Evolutionary conservation across 2,797 vertebrate species (phyloP).

Genomic region (Gymnoscopelus braueri): DNA sequence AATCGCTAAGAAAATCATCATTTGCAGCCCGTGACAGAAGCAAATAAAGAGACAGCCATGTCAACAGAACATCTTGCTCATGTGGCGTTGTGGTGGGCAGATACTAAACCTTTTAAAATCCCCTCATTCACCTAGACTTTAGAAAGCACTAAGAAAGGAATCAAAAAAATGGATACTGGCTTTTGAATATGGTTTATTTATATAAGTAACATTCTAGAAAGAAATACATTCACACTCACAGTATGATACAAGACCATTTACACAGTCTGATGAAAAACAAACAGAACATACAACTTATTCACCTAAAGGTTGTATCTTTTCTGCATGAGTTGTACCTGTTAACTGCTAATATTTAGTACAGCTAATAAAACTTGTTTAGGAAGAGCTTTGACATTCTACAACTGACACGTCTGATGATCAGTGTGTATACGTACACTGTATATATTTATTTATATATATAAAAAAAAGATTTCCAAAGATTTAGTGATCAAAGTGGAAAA

Average conservation of each 20-base stretch:
- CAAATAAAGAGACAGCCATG: conserved; percentile 75
- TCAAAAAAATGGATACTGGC: conserved; percentile 62
- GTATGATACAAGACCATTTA: conserved; percentile 74
- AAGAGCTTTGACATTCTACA: conserved; percentile 12
- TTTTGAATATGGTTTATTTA: conserved; percentile 73
- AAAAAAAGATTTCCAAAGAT: conserved; percentile 17
- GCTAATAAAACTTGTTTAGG: conserved; percentile 24
- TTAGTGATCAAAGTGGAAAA: conserved; percentile 4
- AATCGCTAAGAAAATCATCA: too few relatives aligned
- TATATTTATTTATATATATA: not conserved
- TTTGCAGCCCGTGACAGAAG: not conserved
- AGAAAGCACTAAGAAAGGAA: conserved; percentile 61
- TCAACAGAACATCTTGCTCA: conserved; percentile 74
- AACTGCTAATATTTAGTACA: conserved; percentile 16
- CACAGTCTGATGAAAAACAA: conserved; percentile 73
- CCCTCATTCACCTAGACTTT: not conserved
- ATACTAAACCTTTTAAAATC: conserved; percentile 24
- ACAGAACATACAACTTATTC: conserved; percentile 65
- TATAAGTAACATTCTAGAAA: conserved; percentile 82
- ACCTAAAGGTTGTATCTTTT: conserved; percentile 50
- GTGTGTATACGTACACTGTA: not conserved
- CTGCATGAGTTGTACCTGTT: conserved; percentile 36
- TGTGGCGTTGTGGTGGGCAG: conserved; percentile 63
- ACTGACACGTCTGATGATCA: conserved; percentile 15
- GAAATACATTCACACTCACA: conserved; percentile 81